Conservation (phyloP, 2,113 vertebrate species). For the Pygoscelis antarcticus region DNA sequence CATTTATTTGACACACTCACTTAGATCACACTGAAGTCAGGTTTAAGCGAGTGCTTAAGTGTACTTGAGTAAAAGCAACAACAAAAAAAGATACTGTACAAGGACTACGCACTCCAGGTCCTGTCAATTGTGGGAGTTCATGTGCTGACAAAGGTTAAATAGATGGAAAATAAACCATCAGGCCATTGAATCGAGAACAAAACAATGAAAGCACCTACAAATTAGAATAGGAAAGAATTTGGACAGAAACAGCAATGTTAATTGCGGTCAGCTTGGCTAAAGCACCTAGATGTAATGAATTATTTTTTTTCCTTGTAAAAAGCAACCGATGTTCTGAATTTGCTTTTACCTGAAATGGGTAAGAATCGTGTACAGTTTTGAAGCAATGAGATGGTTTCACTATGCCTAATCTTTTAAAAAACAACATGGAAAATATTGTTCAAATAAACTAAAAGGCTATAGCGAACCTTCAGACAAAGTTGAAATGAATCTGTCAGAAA, state of each 20-base stretch:
- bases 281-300: neutral
- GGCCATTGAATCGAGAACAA: neutral
- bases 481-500: conserved; percentile 4
- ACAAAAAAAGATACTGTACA: neutral
- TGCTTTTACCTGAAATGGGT: neutral
- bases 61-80: neutral
- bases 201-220: neutral
- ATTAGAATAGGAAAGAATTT: neutral
- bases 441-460: neutral
- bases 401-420: neutral
- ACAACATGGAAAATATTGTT: neutral
- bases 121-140: neutral
- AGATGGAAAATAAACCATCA: neutral
- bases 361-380: neutral
- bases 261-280: neutral
- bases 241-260: neutral
- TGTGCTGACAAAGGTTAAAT: neutral
- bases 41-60: neutral
- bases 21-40: neutral
- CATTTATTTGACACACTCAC: neutral
- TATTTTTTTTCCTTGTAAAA: neutral
- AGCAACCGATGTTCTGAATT: neutral
- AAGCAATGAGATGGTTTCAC: neutral
- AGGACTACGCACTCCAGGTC: neutral
- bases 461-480: neutral